Evolutionary conservation across 2,113 vertebrate species (phyloP).

Genomic region (Cyanoramphus novaezelandiae): DNA sequence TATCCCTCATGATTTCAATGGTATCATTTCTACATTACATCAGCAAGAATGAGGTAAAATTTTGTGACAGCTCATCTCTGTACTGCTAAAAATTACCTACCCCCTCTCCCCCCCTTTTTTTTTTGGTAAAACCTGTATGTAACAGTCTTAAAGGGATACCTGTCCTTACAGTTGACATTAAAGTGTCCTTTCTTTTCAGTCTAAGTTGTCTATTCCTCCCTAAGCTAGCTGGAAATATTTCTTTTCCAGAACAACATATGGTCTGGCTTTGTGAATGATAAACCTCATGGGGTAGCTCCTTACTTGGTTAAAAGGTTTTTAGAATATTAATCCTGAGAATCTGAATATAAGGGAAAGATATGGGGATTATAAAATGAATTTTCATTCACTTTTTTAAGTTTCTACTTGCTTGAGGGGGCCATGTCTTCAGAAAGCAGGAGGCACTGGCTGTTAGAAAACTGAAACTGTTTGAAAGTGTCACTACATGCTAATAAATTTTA

Average conservation of each 20-base stretch:
- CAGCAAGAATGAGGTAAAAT: background rate
- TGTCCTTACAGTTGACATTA: background rate
- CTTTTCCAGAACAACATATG: slow-evolving; percentile 13
- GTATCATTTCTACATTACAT: background rate
- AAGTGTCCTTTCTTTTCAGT: background rate
- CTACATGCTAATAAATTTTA: background rate
- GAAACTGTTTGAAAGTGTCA: background rate
- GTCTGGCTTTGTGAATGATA: slow-evolving; percentile 42
- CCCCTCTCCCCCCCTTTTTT: rapidly evolving
- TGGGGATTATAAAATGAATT: background rate
- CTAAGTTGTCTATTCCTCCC: background rate
- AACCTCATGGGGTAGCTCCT: slow-evolving; percentile 45
- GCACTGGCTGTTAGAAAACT: background rate
- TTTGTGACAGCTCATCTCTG: background rate
- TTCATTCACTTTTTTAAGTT: background rate
- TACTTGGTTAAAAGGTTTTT: slow-evolving; percentile 62
- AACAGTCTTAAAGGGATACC: background rate
- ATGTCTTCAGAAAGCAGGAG: background rate
- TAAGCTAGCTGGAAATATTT: background rate
- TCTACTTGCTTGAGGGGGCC: background rate
- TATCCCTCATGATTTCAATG: background rate
- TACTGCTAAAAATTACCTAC: background rate
- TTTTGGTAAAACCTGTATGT: background rate
- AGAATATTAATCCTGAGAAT: slow-evolving; percentile 37
- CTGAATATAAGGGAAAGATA: slow-evolving; percentile 9